Evolutionary conservation across 2,113 vertebrate genomes (phyloP).

Genomic region (Leptobrachium leishanense): DNA sequence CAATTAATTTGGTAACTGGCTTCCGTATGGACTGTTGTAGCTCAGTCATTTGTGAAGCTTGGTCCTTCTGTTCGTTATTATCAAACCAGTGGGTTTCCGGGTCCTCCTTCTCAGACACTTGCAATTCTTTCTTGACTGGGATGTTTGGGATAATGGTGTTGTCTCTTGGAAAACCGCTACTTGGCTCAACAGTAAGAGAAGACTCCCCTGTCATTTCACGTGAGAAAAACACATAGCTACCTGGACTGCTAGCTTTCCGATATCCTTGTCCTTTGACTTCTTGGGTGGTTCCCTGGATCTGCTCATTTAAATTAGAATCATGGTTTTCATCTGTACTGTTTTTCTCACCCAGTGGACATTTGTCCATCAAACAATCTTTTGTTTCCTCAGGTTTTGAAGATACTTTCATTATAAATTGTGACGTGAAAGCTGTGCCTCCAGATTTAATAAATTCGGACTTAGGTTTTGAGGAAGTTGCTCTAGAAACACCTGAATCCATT

Average conservation of each 20-base stretch:
- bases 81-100: not conserved
- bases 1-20: not conserved
- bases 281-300: not conserved
- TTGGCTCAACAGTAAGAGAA: not conserved
- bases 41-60: not conserved
- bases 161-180: not conserved
- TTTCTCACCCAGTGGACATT: not conserved
- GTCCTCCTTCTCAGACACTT: not conserved
- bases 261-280: not conserved
- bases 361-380: not conserved
- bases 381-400: not conserved
- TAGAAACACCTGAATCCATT: not conserved
- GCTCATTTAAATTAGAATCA: not conserved
- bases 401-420: not conserved
- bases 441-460: not conserved
- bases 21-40: slow-evolving; percentile 27
- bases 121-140: not conserved
- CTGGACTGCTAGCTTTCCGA: slow-evolving; percentile 12
- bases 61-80: too few relatives aligned
- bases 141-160: not conserved
- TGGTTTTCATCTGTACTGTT: not conserved
- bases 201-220: not conserved
- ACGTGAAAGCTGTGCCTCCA: not conserved
- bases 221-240: slow-evolving; percentile 28
- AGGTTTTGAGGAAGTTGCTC: not conserved